A percentile compares a stretch with the other conserved stretches of the same genome.
Evolutionary conservation across 2,797 vertebrate species (phyloP).

Genomic region (Paratrypauchen microcephalus): DNA sequence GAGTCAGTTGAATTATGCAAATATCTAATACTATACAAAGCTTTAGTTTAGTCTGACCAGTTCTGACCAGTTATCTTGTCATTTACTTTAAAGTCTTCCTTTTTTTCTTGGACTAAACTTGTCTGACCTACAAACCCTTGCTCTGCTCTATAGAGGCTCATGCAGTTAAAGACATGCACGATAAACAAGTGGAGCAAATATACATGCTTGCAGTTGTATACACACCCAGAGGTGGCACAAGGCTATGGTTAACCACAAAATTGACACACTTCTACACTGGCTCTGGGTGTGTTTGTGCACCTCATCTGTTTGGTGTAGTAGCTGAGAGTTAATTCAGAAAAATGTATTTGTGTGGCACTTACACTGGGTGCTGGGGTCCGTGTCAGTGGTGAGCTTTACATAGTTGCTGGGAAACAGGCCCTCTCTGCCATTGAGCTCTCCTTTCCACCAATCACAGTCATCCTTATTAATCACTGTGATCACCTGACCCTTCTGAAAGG

Average conservation of each 20-base stretch:
- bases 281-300: conserved; percentile 60
- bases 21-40: not conserved
- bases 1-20: not conserved
- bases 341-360: conserved; percentile 74
- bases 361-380: conserved; percentile 99
- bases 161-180: conserved; percentile 68
- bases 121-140: not conserved
- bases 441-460: conserved; percentile 99
- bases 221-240: conserved; percentile 55
- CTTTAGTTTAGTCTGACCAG: not conserved
- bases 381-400: conserved; percentile 96
- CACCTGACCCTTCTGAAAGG: conserved; percentile 95
- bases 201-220: conserved; percentile 33
- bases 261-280: conserved; percentile 54
- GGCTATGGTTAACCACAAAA: conserved; percentile 52
- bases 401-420: conserved; percentile 99
- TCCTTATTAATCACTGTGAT: conserved; percentile 96
- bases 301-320: conserved; percentile 24
- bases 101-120: not conserved
- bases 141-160: conserved; percentile 49
- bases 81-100: not conserved
- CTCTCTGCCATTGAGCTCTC: conserved; percentile 90
- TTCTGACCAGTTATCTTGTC: not conserved
- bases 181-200: conserved; percentile 31
- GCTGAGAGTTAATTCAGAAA: conserved; percentile 15